A percentile compares a stretch with the other conserved stretches of the same genome.
phyloP scores from a whole-genome alignment of 2,113 vertebrate genomes.

The Brienomyrus brachyistius region DNA sequence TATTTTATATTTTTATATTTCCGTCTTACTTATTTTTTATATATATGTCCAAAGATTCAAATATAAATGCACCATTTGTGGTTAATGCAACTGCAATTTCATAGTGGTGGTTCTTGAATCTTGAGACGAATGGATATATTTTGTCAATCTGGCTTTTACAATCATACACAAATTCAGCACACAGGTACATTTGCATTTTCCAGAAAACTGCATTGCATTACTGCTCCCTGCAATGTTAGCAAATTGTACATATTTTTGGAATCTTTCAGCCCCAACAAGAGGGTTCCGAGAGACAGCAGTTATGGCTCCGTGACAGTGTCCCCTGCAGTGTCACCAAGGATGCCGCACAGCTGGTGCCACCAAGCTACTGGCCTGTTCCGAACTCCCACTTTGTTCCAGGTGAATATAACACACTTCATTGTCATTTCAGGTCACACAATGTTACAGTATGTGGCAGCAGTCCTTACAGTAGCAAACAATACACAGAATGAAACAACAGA shows the following conservation, averaged over 20 bases:
- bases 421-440: not conserved
- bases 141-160: not conserved
- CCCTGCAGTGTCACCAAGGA: conserved; percentile 16
- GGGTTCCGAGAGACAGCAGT: not conserved
- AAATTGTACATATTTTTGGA: not conserved
- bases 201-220: not conserved
- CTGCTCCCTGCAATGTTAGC: not conserved
- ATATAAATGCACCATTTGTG: not conserved
- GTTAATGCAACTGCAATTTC: not conserved
- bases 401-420: not conserved
- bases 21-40: not conserved
- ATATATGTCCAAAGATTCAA: not conserved
- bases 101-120: not conserved
- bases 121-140: too few relatives aligned
- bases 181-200: not conserved
- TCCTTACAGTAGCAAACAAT: not conserved
- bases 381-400: conserved; percentile 36
- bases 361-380: conserved; percentile 36
- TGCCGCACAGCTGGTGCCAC: conserved; percentile 21
- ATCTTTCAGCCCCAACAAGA: not conserved
- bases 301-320: conserved; percentile 15
- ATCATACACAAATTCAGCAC: not conserved
- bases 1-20: not conserved
- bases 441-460: not conserved
- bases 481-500: not conserved